Percentiles rank a stretch among this genome's conserved stretches.
Evolutionary conservation across 2,113 vertebrate genomes (phyloP).

Genomic region (Brachyistius frenatus): DNA sequence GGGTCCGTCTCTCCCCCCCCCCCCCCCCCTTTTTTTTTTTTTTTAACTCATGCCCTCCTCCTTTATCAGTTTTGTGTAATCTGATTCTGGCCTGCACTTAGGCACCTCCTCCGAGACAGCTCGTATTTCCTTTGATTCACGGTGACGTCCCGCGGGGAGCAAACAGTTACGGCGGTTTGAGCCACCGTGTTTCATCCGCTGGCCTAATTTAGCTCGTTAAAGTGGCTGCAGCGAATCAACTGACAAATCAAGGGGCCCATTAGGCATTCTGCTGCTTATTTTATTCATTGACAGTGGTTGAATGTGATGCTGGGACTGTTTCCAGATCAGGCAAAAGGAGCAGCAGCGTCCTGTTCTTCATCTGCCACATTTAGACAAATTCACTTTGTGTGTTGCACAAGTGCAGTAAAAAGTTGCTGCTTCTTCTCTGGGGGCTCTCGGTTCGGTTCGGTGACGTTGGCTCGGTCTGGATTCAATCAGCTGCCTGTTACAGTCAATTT

Average conservation of each 20-base stretch:
- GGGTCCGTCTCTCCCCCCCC: neutral
- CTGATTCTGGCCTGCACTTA: constrained; percentile 52
- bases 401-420: constrained; percentile 46
- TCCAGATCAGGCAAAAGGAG: constrained; percentile 41
- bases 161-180: constrained; percentile 51
- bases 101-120: constrained; percentile 70
- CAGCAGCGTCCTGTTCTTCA: constrained; percentile 12
- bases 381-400: constrained; percentile 59
- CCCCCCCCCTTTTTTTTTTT: neutral
- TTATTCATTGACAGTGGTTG: constrained; percentile 47
- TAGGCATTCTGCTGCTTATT: constrained; percentile 45
- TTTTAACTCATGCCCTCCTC: constrained; percentile 39
- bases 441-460: constrained; percentile 44
- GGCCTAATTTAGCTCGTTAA: constrained; percentile 54
- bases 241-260: constrained; percentile 46
- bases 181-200: constrained; percentile 35
- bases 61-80: constrained; percentile 71
- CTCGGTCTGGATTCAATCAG: constrained; percentile 68
- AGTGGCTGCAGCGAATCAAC: constrained; percentile 43
- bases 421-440: constrained; percentile 41
- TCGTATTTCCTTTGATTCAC: constrained; percentile 76
- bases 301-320: constrained; percentile 37
- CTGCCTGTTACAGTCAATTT: constrained; percentile 44
- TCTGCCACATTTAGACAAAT: constrained; percentile 49
- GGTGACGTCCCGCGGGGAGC: constrained; percentile 56